A percentile compares a stretch with the other conserved stretches of the same genome.
phyloP scores from a whole-genome alignment of 2,113 vertebrate species.

The Psephotus haematonotus region DNA sequence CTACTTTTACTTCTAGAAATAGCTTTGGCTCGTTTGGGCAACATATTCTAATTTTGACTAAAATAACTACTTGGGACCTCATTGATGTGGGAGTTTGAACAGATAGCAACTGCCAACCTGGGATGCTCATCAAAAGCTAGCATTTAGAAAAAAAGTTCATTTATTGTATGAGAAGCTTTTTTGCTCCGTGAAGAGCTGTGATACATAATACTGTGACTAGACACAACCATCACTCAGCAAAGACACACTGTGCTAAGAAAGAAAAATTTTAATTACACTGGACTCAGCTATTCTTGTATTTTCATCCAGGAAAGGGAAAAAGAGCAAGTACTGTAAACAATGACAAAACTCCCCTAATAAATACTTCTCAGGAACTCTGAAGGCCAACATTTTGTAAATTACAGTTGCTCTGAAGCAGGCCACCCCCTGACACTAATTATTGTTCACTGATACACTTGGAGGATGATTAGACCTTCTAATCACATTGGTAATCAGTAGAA shows the following conservation, averaged over 20 bases:
- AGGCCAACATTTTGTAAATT: not conserved
- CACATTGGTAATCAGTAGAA: slow-evolving; percentile 40
- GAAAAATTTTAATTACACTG: not conserved
- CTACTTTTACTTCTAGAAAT: slow-evolving; percentile 57
- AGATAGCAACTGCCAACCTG: slow-evolving; percentile 29
- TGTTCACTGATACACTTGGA: slow-evolving; percentile 27
- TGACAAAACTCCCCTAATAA: not conserved
- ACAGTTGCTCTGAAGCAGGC: slow-evolving; percentile 2
- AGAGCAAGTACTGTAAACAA: not conserved
- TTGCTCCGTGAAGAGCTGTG: not conserved
- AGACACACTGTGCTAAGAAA: not conserved
- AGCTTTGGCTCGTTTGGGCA: slow-evolving; percentile 45
- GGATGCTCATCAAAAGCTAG: not conserved
- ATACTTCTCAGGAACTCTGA: not conserved
- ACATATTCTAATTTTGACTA: slow-evolving; percentile 49
- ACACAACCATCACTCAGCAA: not conserved
- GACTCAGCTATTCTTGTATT: not conserved
- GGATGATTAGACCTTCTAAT: slow-evolving; percentile 42
- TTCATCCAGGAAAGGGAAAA: not conserved
- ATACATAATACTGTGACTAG: not conserved
- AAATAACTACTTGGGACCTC: slow-evolving; percentile 57
- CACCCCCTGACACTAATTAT: slow-evolving; percentile 50
- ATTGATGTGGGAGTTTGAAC: slow-evolving; percentile 14
- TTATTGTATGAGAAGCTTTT: not conserved
- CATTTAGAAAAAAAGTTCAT: not conserved